Evolutionary conservation across 1,140 invertebrate species (phyloP).

Genomic region (Anagrus nilaparvatae): DNA sequence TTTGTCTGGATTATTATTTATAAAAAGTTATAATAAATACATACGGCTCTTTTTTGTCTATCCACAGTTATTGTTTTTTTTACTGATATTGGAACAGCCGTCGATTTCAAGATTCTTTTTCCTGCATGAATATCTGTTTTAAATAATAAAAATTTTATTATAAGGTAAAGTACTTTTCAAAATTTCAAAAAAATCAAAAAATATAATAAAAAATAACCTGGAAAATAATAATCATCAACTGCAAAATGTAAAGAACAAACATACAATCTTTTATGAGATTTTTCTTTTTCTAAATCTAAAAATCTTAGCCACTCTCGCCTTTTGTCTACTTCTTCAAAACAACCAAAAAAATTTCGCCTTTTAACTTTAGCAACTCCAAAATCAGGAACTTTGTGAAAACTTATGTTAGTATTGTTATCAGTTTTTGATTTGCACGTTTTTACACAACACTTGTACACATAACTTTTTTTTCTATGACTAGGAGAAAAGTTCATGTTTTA

Average conservation of each 20-base stretch:
- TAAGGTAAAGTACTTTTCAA: background rate
- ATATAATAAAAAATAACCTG: constrained; percentile 6
- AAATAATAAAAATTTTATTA: constrained; percentile 2
- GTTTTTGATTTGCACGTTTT: constrained; percentile 6
- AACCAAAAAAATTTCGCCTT: constrained; percentile 8
- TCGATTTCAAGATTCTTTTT: constrained; percentile 2
- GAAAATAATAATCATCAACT: constrained; percentile 9
- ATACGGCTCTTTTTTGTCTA: background rate
- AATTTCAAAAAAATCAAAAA: background rate
- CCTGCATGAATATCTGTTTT: background rate
- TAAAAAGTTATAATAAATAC: background rate
- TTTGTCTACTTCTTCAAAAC: constrained; percentile 10
- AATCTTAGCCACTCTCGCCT: constrained; percentile 11
- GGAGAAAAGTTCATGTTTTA: too few relatives aligned
- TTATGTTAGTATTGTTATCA: constrained; percentile 7
- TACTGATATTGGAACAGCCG: constrained; percentile 8
- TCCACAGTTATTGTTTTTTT: constrained; percentile 1
- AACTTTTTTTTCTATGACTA: too few relatives aligned
- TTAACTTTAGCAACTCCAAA: constrained; percentile 1
- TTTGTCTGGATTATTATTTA: too few relatives aligned
- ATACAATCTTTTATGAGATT: constrained; percentile 1
- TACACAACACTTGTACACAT: constrained; percentile 6
- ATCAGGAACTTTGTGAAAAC: constrained; percentile 12
- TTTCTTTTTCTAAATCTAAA: constrained; percentile 4
- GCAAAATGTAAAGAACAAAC: constrained; percentile 14